Evolutionary conservation across 2,888 invertebrate genomes (phyloP), one percentile per base, ranked within the genome.

Genomic region (Lamellibrachia columna): DNA sequence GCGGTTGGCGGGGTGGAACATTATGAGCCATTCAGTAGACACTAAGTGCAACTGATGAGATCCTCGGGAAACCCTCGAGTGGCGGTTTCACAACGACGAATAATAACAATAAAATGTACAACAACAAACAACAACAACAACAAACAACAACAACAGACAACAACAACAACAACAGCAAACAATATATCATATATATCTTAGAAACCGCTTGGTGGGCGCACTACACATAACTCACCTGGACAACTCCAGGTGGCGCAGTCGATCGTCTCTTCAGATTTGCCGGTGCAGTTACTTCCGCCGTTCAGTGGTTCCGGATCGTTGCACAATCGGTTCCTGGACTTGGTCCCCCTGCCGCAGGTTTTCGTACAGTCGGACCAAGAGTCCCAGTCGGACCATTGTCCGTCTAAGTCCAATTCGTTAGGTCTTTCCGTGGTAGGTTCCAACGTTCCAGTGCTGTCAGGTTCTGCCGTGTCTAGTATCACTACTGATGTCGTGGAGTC

Each of bases 301-400:
- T 52, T 52, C 91, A 52, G 40, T 52, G 91, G 91, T 91, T 90
- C 28, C 28, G 92, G 92, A 9, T 52, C 60, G 9, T 55, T 55
- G 90, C 92, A 92, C 3, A 22, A 4, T 58, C 92, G 52, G 53
- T 28, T 92, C 58, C 92, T 92, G 11, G 92, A 55, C 52, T 28
- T 52, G 22, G 52, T 91, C 9, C 92, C 92, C 15, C 91, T 60
- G n/a, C 58, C 92, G 55, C 92, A 92, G 52, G 92, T 91, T 15
- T 53, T 90, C 28, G 92, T 22, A 52, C 92, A 92, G 11, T n/a
- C 55, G 52, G 53, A 52, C 92, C 92, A 92, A 22, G 90, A 4
- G 8, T 52, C 22, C 90, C 90, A 92, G 3, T 91, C 92, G 40
- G 91, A 90, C 52, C 90, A 58, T 91, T 28, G 22, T 8, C 92